Conservation (phyloP, 1,140 invertebrate species). For the Drosophila prosaltans region DNA sequence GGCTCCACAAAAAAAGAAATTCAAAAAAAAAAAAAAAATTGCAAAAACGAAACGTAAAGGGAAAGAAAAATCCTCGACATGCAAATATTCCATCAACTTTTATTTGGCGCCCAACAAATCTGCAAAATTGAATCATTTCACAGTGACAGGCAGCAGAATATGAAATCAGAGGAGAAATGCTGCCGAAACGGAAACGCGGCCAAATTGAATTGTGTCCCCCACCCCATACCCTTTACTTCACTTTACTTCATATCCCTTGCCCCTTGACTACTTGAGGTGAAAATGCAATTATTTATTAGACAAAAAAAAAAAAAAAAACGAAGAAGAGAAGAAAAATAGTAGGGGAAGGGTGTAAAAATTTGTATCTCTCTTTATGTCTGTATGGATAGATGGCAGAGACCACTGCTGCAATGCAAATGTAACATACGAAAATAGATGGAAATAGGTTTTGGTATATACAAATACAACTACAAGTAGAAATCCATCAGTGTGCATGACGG, state of each 20-base stretch:
- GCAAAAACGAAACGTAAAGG: background rate
- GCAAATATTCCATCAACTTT: constrained; percentile 52
- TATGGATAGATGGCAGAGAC: background rate
- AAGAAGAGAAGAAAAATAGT: background rate
- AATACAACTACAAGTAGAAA: constrained; percentile 23
- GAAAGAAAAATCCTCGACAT: constrained; percentile 29
- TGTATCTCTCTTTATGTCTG: background rate
- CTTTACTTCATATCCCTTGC: constrained; percentile 26
- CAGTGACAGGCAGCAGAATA: constrained; percentile 72
- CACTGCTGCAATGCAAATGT: constrained; percentile 24
- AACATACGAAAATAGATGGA: background rate
- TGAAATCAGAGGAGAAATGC: constrained; percentile 73
- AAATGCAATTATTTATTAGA: constrained; percentile 80
- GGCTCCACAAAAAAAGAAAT: background rate
- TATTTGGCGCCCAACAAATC: constrained; percentile 51
- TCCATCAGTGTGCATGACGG: constrained; percentile 56
- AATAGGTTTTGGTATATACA: background rate
- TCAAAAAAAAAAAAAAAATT: no score
- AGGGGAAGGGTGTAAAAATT: background rate
- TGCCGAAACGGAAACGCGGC: constrained; percentile 68
- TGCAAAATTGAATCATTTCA: constrained; percentile 76
- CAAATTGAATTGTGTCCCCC: constrained; percentile 75
- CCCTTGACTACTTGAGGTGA: constrained; percentile 76
- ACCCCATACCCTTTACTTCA: background rate
- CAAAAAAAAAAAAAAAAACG: constrained; percentile 33